A percentile compares a stretch with the other conserved stretches of the same genome.
phyloP scores from a whole-genome alignment of 2,888 invertebrate species.

The Acronicta alni region DNA sequence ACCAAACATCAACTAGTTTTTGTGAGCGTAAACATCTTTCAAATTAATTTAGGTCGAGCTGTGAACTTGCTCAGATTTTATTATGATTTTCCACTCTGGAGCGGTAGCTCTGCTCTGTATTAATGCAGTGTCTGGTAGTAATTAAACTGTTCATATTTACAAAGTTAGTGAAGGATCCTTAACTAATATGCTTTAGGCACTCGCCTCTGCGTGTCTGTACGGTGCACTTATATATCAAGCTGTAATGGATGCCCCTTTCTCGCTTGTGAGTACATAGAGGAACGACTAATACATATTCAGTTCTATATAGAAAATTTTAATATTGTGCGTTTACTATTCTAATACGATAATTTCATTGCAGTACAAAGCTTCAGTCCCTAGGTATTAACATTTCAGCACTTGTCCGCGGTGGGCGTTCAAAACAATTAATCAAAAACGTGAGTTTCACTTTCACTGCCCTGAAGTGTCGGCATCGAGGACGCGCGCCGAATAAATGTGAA shows the following conservation, averaged over 20 bases:
- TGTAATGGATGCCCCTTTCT: no score
- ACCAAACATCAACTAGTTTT: no score
- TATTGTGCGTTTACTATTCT: no score
- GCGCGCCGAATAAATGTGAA: constrained; percentile 59
- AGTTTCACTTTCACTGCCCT: constrained; percentile 46
- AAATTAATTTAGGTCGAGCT: background rate
- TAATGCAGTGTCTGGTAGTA: constrained; percentile 38
- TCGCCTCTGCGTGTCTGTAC: constrained; percentile 1
- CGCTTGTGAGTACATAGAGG: no score
- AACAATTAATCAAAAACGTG: constrained; percentile 46
- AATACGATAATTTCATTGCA: no score
- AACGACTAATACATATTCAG: no score
- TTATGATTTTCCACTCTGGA: background rate
- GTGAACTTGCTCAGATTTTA: constrained; percentile 1
- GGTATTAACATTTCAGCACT: constrained; percentile 2
- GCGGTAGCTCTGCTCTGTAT: constrained; percentile 42
- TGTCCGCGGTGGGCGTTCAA: constrained; percentile 3
- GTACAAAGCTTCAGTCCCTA: no score
- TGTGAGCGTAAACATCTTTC: no score
- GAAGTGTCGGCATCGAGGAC: constrained; percentile 13
- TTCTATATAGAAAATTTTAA: no score
- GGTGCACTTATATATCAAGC: constrained; percentile 10
- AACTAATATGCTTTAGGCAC: constrained; percentile 45
- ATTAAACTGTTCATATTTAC: constrained; percentile 57
- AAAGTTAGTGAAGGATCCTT: constrained; percentile 44